These are phyloP conservation scores for Scomberomorus guttatus DNA, from an alignment of 2,797 vertebrate species.

Conservation along the genomic window DNA sequence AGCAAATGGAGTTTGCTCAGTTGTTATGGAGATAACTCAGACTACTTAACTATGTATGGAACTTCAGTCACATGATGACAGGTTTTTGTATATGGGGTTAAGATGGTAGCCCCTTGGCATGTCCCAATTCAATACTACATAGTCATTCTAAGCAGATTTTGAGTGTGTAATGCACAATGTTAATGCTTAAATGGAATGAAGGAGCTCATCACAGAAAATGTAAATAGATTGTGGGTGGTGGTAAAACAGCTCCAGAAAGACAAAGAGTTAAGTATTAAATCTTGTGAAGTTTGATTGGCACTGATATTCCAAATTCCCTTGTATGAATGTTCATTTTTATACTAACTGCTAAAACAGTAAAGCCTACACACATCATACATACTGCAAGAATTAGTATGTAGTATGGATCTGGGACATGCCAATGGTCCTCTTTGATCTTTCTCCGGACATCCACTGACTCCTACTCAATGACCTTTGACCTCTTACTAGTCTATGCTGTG, in stretches of 20 bases:
- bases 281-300: neutral
- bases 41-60: no score
- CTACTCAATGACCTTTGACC: conserved; percentile 5
- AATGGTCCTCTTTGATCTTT: no score
- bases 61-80: no score
- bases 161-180: neutral
- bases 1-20: no score
- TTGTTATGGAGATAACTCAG: no score
- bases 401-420: neutral
- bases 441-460: no score
- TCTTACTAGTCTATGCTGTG: neutral
- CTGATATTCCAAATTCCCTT: neutral
- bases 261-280: neutral
- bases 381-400: fast-evolving
- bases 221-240: neutral
- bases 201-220: neutral
- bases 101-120: no score
- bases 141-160: neutral
- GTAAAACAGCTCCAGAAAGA: neutral
- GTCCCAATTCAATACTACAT: no score
- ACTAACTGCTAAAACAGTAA: no score
- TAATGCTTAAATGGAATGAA: no score
- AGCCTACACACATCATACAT: neutral
- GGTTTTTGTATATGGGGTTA: no score
- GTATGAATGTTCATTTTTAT: no score